Evolutionary conservation across 2,113 vertebrate species (phyloP).

Genomic region (Platanista minor): DNA sequence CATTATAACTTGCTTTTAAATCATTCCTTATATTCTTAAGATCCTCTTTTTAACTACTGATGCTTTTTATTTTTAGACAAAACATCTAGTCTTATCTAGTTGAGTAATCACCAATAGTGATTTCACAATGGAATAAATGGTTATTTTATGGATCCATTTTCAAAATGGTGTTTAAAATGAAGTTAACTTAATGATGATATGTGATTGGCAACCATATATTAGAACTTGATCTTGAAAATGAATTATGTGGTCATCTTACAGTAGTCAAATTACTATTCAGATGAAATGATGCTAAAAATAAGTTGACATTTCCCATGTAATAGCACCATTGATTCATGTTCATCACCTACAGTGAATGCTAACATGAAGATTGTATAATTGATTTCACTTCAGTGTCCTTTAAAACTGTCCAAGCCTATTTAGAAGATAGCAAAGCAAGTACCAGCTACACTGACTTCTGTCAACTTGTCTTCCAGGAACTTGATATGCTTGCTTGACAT

Average conservation of each 20-base stretch:
- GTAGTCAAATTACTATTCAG: conserved; percentile 7
- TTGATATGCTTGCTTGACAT: background rate
- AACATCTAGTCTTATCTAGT: conserved; percentile 18
- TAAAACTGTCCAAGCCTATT: conserved; percentile 13
- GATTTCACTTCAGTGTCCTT: background rate
- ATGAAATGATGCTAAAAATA: conserved; percentile 43
- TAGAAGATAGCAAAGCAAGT: background rate
- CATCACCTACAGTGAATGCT: background rate
- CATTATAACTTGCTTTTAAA: background rate
- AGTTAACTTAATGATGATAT: background rate
- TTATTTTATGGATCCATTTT: conserved; percentile 43
- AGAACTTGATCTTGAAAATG: conserved; percentile 46
- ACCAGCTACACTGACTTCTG: background rate
- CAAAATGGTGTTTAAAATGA: conserved; percentile 55
- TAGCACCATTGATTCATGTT: background rate
- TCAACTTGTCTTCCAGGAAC: background rate
- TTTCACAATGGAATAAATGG: conserved; percentile 49
- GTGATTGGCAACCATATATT: conserved; percentile 18
- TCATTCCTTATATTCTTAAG: background rate
- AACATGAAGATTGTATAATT: background rate
- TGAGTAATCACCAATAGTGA: conserved; percentile 28
- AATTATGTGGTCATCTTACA: conserved; percentile 36
- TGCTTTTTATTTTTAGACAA: conserved; percentile 39
- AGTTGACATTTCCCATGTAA: conserved; percentile 25
- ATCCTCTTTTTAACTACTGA: background rate